These are phyloP conservation scores for Rhamnusium bicolor DNA, from an alignment of 2,888 invertebrate genomes.

Conservation along the genomic window DNA sequence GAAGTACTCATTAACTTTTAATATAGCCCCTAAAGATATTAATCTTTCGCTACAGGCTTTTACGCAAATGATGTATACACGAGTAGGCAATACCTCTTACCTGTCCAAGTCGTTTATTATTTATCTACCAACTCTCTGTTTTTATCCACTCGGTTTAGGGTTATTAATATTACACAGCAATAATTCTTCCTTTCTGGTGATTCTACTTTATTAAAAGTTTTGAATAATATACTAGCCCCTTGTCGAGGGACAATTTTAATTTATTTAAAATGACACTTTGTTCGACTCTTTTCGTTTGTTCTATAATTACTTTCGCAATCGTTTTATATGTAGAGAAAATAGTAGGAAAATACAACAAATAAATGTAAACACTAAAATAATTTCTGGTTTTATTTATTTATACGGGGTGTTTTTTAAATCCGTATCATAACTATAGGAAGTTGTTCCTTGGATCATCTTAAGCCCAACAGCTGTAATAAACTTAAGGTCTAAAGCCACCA, in stretches of 20 bases:
- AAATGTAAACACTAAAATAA: no score
- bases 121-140: conserved; percentile 38
- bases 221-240: neutral
- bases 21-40: conserved; percentile 61
- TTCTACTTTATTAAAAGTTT: conserved; percentile 27
- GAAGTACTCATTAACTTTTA: conserved; percentile 61
- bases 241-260: conserved; percentile 23
- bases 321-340: neutral
- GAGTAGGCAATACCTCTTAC: conserved; percentile 29
- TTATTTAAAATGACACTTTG: conserved; percentile 27
- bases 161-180: conserved; percentile 26
- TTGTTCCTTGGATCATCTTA: no score
- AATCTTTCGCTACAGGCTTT: conserved; percentile 56
- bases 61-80: conserved; percentile 45
- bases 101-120: conserved; percentile 49
- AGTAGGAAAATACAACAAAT: no score
- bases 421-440: no score
- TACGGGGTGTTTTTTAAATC: no score
- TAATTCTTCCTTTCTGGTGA: conserved; percentile 14
- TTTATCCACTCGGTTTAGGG: conserved; percentile 25
- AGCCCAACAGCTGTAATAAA: no score
- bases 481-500: no score
- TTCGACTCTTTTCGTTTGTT: neutral
- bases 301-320: neutral
- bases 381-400: no score